Percentiles rank a stretch among this genome's conserved stretches.
Conservation (phyloP, 2,113 vertebrate species). For the Hydrolagus affinis region DNA sequence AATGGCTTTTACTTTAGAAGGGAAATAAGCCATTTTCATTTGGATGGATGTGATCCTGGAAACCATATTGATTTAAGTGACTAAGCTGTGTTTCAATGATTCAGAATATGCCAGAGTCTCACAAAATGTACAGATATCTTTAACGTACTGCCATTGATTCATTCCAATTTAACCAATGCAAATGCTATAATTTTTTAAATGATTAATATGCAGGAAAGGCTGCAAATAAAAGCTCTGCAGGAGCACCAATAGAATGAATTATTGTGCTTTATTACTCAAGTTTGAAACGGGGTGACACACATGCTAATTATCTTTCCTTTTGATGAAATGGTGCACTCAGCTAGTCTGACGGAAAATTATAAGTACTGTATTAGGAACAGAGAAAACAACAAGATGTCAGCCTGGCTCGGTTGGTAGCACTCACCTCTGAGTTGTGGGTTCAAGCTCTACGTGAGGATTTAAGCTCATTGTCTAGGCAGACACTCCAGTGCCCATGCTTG, state of each 20-base stretch:
- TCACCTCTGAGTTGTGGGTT: too few species aligned
- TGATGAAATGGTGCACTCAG: background rate
- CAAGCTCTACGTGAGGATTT: too few species aligned
- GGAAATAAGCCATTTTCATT: slow-evolving; percentile 1
- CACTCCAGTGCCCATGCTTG: too few species aligned
- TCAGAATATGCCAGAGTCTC: background rate
- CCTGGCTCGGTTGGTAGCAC: too few species aligned
- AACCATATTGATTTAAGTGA: background rate
- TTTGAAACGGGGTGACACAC: background rate
- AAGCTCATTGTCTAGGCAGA: too few species aligned
- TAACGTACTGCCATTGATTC: too few species aligned
- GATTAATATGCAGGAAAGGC: background rate
- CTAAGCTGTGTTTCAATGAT: background rate
- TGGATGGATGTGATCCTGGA: background rate
- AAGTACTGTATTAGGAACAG: background rate
- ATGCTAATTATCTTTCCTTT: background rate
- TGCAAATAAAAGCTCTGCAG: background rate
- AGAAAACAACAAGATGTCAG: too few species aligned
- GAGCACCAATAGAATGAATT: background rate
- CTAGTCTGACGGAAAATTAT: background rate
- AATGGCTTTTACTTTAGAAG: slow-evolving; percentile 31
- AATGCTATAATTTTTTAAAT: background rate
- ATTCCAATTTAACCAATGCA: too few species aligned
- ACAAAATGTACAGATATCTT: background rate
- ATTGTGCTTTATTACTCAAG: background rate